A percentile compares a stretch with the other conserved stretches of the same genome.
phyloP scores from a whole-genome alignment of 2,113 vertebrate species.

The Lepisosteus oculatus region DNA sequence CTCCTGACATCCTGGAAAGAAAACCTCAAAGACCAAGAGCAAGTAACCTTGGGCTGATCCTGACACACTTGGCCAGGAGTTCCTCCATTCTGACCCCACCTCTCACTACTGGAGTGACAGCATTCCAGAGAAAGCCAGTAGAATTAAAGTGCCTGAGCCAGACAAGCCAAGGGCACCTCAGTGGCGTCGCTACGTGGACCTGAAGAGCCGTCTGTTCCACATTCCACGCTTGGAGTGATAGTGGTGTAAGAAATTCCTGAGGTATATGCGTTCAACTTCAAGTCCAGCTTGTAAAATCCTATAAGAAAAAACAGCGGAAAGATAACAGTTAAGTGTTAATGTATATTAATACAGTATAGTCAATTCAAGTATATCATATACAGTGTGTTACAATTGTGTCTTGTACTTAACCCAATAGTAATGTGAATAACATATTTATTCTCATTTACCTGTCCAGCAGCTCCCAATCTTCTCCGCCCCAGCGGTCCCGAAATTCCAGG shows the following conservation, averaged over 20 bases:
- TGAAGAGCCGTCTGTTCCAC: conserved; percentile 77
- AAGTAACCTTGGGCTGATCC: too few species aligned
- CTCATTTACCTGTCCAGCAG: conserved; percentile 83
- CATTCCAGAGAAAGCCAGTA: not conserved
- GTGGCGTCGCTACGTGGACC: conserved; percentile 41
- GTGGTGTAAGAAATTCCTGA: conserved; percentile 91
- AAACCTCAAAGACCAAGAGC: too few species aligned
- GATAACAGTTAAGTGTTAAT: too few species aligned
- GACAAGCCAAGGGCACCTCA: conserved; percentile 30
- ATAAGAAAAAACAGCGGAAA: conserved; percentile 9
- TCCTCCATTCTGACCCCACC: not conserved
- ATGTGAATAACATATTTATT: not conserved
- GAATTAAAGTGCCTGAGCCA: conserved; percentile 45
- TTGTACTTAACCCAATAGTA: not conserved
- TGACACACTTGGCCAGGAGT: conserved; percentile 2
- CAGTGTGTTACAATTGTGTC: not conserved
- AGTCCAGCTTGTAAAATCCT: conserved; percentile 85
- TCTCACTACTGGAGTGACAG: conserved; percentile 19
- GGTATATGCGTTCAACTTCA: conserved; percentile 86
- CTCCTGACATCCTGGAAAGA: too few species aligned
- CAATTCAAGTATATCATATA: not conserved
- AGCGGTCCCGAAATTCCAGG: conserved; percentile 80
- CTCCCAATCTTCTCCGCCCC: conserved; percentile 98
- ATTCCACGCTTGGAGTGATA: conserved; percentile 92
- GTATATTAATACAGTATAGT: too few species aligned